These are phyloP conservation scores for Hemibagrus wyckioides DNA, from an alignment of 2,113 vertebrate genomes.

Conservation along the genomic window DNA sequence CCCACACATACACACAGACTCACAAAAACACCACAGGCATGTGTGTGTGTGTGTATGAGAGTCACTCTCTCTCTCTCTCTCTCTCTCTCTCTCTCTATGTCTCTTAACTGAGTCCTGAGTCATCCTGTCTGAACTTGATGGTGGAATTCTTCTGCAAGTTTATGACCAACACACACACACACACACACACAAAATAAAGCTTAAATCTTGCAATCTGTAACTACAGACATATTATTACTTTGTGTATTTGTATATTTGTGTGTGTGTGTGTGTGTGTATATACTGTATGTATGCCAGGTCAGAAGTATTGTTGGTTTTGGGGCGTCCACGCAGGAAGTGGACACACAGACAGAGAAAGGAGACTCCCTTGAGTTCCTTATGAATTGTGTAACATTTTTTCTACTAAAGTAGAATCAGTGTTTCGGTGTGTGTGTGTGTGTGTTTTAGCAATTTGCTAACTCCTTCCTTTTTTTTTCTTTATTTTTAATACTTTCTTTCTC, in stretches of 20 bases:
- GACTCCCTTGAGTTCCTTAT: background rate
- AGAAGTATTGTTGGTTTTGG: background rate
- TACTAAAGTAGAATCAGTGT: background rate
- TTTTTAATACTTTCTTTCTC: background rate
- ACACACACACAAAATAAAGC: background rate
- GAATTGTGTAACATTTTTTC: constrained; percentile 4
- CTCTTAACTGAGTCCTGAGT: constrained; percentile 2
- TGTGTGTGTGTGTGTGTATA: background rate
- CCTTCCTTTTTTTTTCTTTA: constrained; percentile 15
- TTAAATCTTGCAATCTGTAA: background rate
- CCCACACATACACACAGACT: too few species aligned
- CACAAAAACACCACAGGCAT: background rate
- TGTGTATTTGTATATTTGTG: background rate
- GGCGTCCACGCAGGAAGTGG: constrained; percentile 2
- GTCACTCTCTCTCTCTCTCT: background rate
- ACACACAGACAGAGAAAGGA: background rate
- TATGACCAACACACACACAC: constrained; percentile 28
- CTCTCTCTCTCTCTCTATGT: background rate
- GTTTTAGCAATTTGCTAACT: background rate
- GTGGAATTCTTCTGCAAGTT: background rate
- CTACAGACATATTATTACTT: background rate
- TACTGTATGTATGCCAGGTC: background rate
- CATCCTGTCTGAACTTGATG: constrained; percentile 10
- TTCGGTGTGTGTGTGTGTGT: constrained; percentile 2
- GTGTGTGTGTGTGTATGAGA: background rate